A percentile compares a stretch with the other conserved stretches of the same genome.
Conservation (phyloP, 2,797 vertebrate genomes). For the Hipposideros larvatus region DNA sequence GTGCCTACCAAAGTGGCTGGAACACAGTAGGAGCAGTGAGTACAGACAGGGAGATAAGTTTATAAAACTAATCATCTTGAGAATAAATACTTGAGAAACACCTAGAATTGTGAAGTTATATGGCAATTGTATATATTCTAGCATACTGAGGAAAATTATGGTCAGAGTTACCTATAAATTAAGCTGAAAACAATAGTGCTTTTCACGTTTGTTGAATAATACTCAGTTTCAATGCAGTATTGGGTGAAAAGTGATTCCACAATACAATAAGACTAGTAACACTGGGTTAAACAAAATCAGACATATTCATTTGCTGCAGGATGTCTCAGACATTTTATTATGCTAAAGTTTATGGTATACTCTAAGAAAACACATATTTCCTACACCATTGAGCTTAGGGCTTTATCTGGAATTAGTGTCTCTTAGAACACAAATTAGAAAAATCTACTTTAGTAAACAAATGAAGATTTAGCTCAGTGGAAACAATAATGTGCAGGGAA, state of each 20-base stretch:
- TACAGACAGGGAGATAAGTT: neutral
- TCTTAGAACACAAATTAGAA: neutral
- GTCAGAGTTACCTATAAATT: neutral
- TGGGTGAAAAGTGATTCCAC: neutral
- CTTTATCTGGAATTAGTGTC: neutral
- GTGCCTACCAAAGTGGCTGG: neutral
- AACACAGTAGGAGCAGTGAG: neutral
- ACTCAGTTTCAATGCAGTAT: neutral
- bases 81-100: neutral
- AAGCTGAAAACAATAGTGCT: neutral
- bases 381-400: neutral
- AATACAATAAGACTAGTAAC: neutral
- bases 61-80: neutral
- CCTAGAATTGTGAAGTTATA: neutral
- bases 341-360: neutral
- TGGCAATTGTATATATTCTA: neutral
- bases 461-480: fast-evolving
- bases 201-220: neutral
- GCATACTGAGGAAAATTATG: neutral
- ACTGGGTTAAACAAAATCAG: neutral
- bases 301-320: neutral
- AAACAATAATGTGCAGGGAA: neutral
- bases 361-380: neutral
- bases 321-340: neutral
- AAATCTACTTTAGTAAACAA: neutral